Conservation (phyloP, 2,888 invertebrate species). For the Magallana nippona region DNA sequence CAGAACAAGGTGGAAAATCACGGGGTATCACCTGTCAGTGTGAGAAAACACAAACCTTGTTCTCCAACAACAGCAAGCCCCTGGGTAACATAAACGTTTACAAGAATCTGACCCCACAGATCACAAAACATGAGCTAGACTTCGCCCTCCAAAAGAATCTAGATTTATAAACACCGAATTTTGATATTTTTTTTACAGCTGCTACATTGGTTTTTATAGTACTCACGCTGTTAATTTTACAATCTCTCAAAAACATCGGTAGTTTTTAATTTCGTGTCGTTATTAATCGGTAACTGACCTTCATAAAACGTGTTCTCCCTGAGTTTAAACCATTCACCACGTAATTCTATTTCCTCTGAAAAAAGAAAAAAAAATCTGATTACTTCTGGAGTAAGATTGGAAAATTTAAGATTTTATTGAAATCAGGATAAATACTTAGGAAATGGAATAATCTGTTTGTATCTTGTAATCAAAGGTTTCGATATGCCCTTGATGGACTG, state of each 20-base stretch:
- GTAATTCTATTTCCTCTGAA: neutral
- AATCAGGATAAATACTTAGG: constrained; percentile 13
- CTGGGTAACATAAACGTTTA: constrained; percentile 21
- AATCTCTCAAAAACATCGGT: neutral
- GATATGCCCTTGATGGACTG: no score
- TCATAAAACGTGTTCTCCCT: neutral
- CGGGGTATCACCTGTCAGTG: neutral
- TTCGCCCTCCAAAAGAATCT: neutral
- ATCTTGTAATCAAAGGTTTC: neutral
- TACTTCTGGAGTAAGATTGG: neutral
- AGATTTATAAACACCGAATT: neutral
- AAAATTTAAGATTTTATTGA: no score
- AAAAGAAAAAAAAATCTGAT: neutral
- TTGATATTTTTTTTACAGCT: no score
- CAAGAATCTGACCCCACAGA: neutral
- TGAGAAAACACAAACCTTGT: constrained; percentile 18
- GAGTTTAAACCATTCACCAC: neutral
- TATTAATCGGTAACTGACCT: constrained; percentile 1
- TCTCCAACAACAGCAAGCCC: constrained; percentile 5
- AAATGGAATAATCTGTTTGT: neutral
- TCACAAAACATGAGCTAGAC: neutral
- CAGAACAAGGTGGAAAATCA: constrained; percentile 6
- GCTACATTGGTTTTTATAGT: no score
- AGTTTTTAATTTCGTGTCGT: constrained; percentile 18
- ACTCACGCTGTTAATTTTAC: constrained; percentile 21